Base-by-base conservation (phyloP, 2,888 invertebrate genomes). In the Hylaea fasciaria region DNA sequence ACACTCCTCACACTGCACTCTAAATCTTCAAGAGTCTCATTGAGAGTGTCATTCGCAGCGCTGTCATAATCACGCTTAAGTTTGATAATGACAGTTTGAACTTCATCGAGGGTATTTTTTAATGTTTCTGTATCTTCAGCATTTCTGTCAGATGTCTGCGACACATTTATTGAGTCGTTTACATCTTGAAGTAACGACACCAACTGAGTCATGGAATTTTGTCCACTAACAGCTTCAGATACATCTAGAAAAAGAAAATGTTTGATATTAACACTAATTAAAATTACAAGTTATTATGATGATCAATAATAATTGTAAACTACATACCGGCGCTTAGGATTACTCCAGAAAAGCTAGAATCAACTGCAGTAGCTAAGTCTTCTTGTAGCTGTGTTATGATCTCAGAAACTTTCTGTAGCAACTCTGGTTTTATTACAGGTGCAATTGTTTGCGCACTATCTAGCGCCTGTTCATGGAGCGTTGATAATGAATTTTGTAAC, bases 1-100 rank as follows among this genome's bases (percentile, higher is more conserved):
- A 91, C 89, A 82, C 91, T 91, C 71, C 91, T 89, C 75, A 91
- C 89, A 75, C 87, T 89, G 81, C 91, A 91, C 82, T 92, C 92
- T 85, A 92, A 86, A 72, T 92, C 92, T 70, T 91, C 87, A 70
- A 93, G 86, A 78, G 89, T 87, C 73, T 92, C 92, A 81, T 87
- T 88, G 66, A 91, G 83, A 73, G 83, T 77, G 62, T 91, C 89
- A 75, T 83, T 86, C 13, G 71, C 71, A 55, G 76, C 72, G 39
- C 82, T 82, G 65, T 88, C 88, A 63, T 84, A 88, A 66, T 91
- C 87, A 62, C 81, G 74, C 70, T 91, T 91, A 3, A 91, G 72
- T 78, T 91, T 89, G 32, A 92, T 90, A 13, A 91, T 88, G 2
- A 91, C 85, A 17, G 86, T 87, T 77, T 91, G 92, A 22, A 91